Percentiles rank a stretch among this genome's conserved stretches.
phyloP scores from a whole-genome alignment of 2,797 vertebrate species.

The Sebastes diaconus region DNA sequence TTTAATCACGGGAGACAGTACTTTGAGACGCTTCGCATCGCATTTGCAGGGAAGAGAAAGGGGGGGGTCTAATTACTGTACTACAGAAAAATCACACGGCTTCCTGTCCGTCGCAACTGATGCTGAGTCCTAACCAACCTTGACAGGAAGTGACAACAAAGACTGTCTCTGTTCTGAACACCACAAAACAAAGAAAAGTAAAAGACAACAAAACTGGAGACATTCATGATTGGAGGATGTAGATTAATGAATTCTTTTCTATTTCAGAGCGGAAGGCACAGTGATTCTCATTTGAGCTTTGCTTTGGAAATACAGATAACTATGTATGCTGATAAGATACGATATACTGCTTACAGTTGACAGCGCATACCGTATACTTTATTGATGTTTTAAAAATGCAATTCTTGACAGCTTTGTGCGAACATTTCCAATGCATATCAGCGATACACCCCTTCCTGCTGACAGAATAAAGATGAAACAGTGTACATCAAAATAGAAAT shows the following conservation, averaged over 20 bases:
- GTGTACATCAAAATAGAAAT: slow-evolving; percentile 64
- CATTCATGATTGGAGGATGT: slow-evolving; percentile 37
- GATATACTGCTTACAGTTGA: slow-evolving; percentile 29
- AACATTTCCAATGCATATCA: slow-evolving; percentile 53
- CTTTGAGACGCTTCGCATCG: slow-evolving; percentile 95
- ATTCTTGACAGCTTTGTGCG: slow-evolving; percentile 59
- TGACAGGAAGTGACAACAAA: slow-evolving; percentile 96
- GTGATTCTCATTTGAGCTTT: slow-evolving; percentile 2
- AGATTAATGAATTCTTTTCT: slow-evolving; percentile 49
- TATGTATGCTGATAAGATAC: slow-evolving; percentile 20
- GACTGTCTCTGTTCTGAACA: slow-evolving; percentile 86
- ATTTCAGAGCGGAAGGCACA: neutral
- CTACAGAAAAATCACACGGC: slow-evolving; percentile 80
- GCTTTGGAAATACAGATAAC: slow-evolving; percentile 31
- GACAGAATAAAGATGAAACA: slow-evolving; percentile 70
- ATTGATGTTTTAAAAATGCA: slow-evolving; percentile 64
- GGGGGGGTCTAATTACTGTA: slow-evolving; percentile 91
- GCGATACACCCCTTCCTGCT: slow-evolving; percentile 29
- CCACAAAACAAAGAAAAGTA: slow-evolving; percentile 82
- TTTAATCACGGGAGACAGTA: slow-evolving; percentile 96
- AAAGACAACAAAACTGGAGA: slow-evolving; percentile 61
- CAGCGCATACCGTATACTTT: slow-evolving; percentile 45
- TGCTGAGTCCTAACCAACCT: slow-evolving; percentile 88
- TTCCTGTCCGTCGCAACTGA: slow-evolving; percentile 85
- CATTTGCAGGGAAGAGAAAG: slow-evolving; percentile 90